phyloP scores from a whole-genome alignment of 2,113 vertebrate genomes.

The Chrysemys picta region DNA sequence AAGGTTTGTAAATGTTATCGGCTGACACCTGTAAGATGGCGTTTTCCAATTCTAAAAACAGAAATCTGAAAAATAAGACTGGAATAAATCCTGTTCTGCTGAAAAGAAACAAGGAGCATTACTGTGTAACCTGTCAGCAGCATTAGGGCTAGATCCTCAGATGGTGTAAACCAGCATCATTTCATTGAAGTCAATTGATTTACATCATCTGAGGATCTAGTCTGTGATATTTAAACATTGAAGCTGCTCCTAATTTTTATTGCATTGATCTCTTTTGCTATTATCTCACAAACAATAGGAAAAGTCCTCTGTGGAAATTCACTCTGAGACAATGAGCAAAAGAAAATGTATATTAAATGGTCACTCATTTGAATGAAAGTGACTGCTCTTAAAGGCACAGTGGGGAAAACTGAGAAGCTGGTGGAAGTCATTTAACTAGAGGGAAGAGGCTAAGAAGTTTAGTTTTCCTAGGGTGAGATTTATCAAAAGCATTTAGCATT shows the following conservation, averaged over 20 bases:
- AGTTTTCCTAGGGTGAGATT: not conserved
- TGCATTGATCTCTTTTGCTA: constrained; percentile 1
- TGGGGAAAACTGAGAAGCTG: not conserved
- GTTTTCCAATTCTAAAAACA: constrained; percentile 79
- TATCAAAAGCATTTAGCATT: not conserved
- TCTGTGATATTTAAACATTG: not conserved
- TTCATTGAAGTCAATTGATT: not conserved
- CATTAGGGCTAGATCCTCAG: not conserved
- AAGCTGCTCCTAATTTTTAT: not conserved
- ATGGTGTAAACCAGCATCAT: constrained; percentile 26
- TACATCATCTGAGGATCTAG: constrained; percentile 4
- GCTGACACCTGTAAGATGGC: constrained; percentile 70
- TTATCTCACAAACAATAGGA: constrained; percentile 12
- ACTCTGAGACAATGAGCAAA: not conserved
- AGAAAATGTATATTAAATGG: constrained; percentile 27
- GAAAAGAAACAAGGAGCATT: constrained; percentile 5
- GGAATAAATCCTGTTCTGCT: constrained; percentile 7
- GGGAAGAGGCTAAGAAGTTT: not conserved
- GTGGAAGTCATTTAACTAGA: not conserved
- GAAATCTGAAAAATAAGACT: constrained; percentile 75
- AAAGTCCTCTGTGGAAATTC: not conserved
- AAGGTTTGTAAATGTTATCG: constrained; percentile 70
- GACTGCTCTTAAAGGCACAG: not conserved
- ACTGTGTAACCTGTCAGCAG: not conserved
- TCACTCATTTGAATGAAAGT: not conserved